A percentile compares a stretch with the other conserved stretches of the same genome.
Conservation (phyloP, 35 echinoderm and acorn worm species). For the Lytechinus variegatus region DNA sequence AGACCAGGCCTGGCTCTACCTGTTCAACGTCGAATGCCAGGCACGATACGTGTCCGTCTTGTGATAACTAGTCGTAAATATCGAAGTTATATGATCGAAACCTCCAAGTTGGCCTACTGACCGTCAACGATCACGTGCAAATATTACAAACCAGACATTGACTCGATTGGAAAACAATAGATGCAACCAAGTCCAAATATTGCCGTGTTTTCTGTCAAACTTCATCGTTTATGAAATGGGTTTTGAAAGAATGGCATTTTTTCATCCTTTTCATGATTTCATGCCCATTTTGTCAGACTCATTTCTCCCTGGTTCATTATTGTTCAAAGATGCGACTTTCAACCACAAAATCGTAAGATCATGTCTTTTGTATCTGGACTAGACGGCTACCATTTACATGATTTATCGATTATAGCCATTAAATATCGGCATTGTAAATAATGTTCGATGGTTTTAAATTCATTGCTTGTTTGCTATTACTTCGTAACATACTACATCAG, state of each 20-base stretch:
- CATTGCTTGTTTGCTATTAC: too few species aligned
- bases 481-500: too few species aligned
- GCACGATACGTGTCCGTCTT: background rate
- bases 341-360: too few species aligned
- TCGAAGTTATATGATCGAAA: conserved; percentile 29
- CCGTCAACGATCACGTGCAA: background rate
- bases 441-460: too few species aligned
- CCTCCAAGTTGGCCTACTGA: conserved; percentile 36
- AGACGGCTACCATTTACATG: too few species aligned
- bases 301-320: background rate
- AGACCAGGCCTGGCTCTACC: background rate
- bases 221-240: background rate
- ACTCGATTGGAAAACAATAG: background rate
- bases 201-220: background rate
- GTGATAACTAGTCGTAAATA: conserved; percentile 13
- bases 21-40: background rate
- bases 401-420: too few species aligned
- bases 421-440: too few species aligned
- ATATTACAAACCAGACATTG: background rate
- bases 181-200: background rate
- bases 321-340: too few species aligned
- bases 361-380: too few species aligned
- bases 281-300: background rate
- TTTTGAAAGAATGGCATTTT: background rate
- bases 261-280: background rate